Base-by-base conservation (phyloP, 2,113 vertebrate species). In the Lagopus leucura region DNA sequence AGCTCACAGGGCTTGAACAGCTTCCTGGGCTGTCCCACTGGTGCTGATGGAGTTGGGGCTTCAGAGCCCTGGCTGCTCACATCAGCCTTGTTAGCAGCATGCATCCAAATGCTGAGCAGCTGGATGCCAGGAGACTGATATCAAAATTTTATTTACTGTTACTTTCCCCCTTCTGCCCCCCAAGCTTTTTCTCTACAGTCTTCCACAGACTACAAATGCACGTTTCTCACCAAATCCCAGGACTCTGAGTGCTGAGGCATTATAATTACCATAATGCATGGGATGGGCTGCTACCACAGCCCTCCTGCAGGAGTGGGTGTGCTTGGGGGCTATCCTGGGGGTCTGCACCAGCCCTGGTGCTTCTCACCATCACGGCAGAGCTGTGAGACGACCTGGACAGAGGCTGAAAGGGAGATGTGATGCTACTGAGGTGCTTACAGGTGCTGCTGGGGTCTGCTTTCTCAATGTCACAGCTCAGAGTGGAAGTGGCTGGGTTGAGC, bases 271-370 rank as follows among this genome's bases (percentile, higher is more conserved):
- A 36, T 36, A 11, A 34, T 22, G 28, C 13, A 13, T 2, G 22
- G 8, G 65, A 50, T 3, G 66, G 38, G 20, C 11, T 30, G 1
- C 0, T 55, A 22, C 58, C 21, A n/a, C 0, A 0, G 10, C 38
- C 17, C 4, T 64, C 25, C 38, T 47, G 14, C 38, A 81, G 82
- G 36, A 64, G 8, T 45, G n/a, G 19, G 19, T 22, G 45, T 50
- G 25, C 43, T 0, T 1, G 1, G 11, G 40, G 25, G 58, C 85
- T 32, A 47, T 45, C 64, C 42, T 45, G 19, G n/a, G 58, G n/a
- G 58, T 63, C 27, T 27, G 75, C 64, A 28, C 10, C 47, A 77
- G 69, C 78, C 55, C 48, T 4, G 2, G 42, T 8, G 25, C 47
- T 65, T 89, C 81, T 40, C 2, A 1, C 30, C 27, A 75, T 72